Conservation (phyloP, 2,888 invertebrate species). For the Dascillus cervinus region DNA sequence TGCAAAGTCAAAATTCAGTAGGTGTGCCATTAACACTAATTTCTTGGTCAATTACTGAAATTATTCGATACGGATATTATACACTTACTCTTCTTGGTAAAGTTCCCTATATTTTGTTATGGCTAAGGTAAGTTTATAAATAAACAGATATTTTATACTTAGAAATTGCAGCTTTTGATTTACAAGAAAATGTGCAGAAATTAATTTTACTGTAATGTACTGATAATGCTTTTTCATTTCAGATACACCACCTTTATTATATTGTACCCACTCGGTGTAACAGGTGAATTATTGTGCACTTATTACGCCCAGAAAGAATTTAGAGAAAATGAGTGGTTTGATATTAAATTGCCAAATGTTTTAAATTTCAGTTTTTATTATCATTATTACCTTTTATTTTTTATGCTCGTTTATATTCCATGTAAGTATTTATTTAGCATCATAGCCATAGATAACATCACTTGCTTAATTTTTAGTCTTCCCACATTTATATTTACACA, state of each 20-base stretch:
- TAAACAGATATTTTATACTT: no score
- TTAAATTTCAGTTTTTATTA: slow-evolving; percentile 83
- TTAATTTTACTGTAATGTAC: no score
- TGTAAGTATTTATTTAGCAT: slow-evolving; percentile 53
- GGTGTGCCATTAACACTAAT: slow-evolving; percentile 76
- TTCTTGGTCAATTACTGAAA: slow-evolving; percentile 96
- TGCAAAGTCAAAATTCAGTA: slow-evolving; percentile 61
- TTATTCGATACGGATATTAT: slow-evolving; percentile 89
- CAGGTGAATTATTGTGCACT: slow-evolving; percentile 88
- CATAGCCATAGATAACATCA: no score
- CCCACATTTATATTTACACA: slow-evolving; percentile 84
- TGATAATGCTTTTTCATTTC: no score
- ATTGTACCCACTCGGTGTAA: slow-evolving; percentile 90
- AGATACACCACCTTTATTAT: slow-evolving; percentile 90
- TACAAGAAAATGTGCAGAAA: no score
- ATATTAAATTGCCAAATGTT: slow-evolving; percentile 70
- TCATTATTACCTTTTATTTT: slow-evolving; percentile 62
- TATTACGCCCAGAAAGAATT: slow-evolving; percentile 70
- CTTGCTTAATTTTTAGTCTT: no score
- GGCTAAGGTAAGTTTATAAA: slow-evolving; percentile 58
- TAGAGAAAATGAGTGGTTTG: slow-evolving; percentile 52
- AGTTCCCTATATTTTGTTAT: slow-evolving; percentile 69
- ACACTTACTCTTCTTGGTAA: slow-evolving; percentile 66
- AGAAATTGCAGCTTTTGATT: no score
- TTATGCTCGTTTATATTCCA: slow-evolving; percentile 85